These are phyloP conservation scores for Stercorarius parasiticus DNA, from an alignment of 2,113 vertebrate species.

Conservation along the genomic window DNA sequence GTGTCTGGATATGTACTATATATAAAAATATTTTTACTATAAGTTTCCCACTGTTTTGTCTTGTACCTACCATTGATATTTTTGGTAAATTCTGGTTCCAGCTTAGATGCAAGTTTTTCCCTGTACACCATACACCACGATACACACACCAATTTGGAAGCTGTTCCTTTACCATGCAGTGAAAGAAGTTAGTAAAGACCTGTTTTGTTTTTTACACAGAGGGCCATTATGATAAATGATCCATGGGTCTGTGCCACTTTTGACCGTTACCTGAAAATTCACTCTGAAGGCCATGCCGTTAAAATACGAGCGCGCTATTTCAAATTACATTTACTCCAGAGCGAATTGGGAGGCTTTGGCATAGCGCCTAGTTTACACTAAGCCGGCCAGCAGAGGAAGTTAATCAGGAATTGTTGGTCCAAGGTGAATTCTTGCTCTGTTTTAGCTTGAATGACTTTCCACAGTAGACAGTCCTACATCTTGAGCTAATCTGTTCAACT, in stretches of 20 bases:
- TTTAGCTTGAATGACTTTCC: neutral
- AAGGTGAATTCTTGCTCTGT: slow-evolving; percentile 42
- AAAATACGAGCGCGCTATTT: neutral
- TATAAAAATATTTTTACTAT: neutral
- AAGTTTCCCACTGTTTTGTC: neutral
- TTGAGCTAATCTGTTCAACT: neutral
- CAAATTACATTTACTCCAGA: neutral
- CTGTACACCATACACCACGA: rapidly evolving
- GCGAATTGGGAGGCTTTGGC: slow-evolving; percentile 9
- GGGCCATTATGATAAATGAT: neutral
- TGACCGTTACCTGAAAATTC: neutral
- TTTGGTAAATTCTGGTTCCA: neutral
- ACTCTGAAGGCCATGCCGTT: neutral
- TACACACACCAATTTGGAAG: neutral
- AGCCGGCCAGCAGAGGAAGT: slow-evolving; percentile 21
- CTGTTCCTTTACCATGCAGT: neutral
- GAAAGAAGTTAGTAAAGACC: neutral
- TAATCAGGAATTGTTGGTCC: slow-evolving; percentile 34
- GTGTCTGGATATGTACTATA: neutral
- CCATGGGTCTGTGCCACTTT: neutral
- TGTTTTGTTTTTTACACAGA: neutral
- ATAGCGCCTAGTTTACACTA: neutral
- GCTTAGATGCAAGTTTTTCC: neutral
- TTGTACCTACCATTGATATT: neutral
- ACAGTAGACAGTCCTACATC: neutral